These are phyloP conservation scores for Rhynchonycteris naso DNA, from an alignment of 2,797 vertebrate genomes.

Conservation along the genomic window DNA sequence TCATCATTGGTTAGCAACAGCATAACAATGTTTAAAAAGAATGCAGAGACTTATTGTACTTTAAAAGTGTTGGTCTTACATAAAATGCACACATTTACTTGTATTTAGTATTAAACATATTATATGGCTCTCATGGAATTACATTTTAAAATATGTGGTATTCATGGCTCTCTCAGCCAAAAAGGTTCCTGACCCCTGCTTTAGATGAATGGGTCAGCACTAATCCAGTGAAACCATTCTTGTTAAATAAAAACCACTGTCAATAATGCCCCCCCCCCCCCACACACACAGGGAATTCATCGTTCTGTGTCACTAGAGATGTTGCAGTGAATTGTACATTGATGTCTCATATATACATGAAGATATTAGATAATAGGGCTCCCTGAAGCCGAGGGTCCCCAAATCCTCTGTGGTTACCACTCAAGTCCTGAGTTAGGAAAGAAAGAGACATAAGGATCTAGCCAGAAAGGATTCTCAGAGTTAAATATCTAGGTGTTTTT, in stretches of 20 bases:
- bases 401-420: slow-evolving; percentile 38
- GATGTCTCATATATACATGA: not conserved
- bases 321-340: not conserved
- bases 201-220: slow-evolving; percentile 41
- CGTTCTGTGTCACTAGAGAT: not conserved
- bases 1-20: too few relatives aligned
- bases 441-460: slow-evolving; percentile 47
- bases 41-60: too few relatives aligned
- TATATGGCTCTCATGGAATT: too few relatives aligned
- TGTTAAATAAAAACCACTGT: slow-evolving; percentile 58
- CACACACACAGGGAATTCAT: not conserved
- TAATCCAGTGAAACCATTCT: slow-evolving; percentile 13
- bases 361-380: slow-evolving; percentile 51
- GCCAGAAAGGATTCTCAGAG: slow-evolving; percentile 50
- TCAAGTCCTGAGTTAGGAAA: slow-evolving; percentile 54
- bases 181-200: too few relatives aligned
- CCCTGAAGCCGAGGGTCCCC: not conserved
- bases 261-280: not conserved
- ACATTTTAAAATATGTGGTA: too few relatives aligned
- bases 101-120: too few relatives aligned
- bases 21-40: too few relatives aligned
- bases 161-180: too few relatives aligned
- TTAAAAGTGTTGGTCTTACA: too few relatives aligned
- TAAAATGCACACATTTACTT: too few relatives aligned
- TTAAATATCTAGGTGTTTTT: slow-evolving; percentile 1